Evolutionary conservation across 2,113 vertebrate genomes (phyloP), one percentile per base, ranked within the genome.

Genomic region (Leucosticte australis): DNA sequence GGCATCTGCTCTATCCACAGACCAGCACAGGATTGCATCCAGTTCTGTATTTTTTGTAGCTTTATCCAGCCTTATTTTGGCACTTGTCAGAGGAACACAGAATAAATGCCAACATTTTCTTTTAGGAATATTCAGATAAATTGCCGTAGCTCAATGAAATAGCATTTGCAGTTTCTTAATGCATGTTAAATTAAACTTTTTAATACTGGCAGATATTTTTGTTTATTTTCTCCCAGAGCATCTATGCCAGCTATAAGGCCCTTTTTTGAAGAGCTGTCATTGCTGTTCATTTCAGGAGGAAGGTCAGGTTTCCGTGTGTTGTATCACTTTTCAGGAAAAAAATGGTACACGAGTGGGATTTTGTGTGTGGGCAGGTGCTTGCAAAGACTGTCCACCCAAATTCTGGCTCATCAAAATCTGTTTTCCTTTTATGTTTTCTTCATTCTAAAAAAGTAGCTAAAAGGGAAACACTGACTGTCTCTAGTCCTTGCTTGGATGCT

Each of bases 1-100:
- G 87, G 92, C 93, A 95, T 94, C 94, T 96, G 94, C 74, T 92
- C 60, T 62, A 52, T 82, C 81, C 77, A 95, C 67, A 92, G 79
- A 83, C 52, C 76, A 68, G 47, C 26, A 46, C 73, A 92, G 90
- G 68, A 79, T 46, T 88, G 69, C 71, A 96, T 93, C 83, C 71
- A 90, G 74, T 83, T 92, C 79, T 83, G 39, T 80, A 10, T 96
- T 96, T 95, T 94, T 42, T 81, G 23, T 95, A 77, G 70, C 86
- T 83, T 86, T 75, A 89, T 86, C 60, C 60, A 93, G 71, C 83
- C 68, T 90, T 89, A 44, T 71, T 91, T 91, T 90, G 92, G 92
- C 49, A 60, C 31, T 92, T 83, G 62, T 60, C 62, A 75, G 67
- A 90, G 46, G 41, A 90, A 42, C 35, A 41, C 68, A 60, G 42